Evolutionary conservation across 2,797 vertebrate species (phyloP), one percentile per base, ranked within the genome.

Genomic region (Gila robusta): DNA sequence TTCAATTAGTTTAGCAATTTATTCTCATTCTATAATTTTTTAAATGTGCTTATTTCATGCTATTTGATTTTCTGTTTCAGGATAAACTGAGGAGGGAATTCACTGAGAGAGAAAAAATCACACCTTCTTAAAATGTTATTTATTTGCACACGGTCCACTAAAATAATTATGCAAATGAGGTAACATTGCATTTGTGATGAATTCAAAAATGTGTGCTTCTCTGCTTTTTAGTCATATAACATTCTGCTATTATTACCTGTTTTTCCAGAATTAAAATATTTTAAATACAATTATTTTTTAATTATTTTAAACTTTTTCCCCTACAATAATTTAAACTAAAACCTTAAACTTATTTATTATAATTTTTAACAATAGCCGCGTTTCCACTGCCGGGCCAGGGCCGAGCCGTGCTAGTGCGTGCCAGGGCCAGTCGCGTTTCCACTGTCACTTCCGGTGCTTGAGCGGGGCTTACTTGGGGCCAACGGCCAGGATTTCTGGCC

Each of bases 1-100:
- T 84, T 84, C 32, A 77, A 28, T 84, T 54, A 52, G 44, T 26
- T 77, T 67, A 26, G 72, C 72, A 39, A 67, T 83, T 23, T 16
- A 49, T 49, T 49, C 14, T 44, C 56, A 37, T 66, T 66, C 28
- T 11, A 49, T 74, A 49, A n/a, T 35, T 64, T 21, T 47, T 23
- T 0, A 59, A 62, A 82, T 47, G 62, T 17, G 81, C 70, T 47
- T n/a, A 44, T 74, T 54, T 35, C 54, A 73, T 49, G 70, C 70
- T 62, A 2, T 59, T 47, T 73, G 69, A 32, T 35, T 83, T 74
- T 41, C 21, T 44, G 35, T 73, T 56, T 73, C 72, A 23, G 70
- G 26, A 62, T 62, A 47, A 28, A 64, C 41, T n/a, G 39, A 23
- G 39, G 19, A 23, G 26, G 39, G 21, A 35, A n/a, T 64, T 83